Conservation (phyloP, 1,140 invertebrate genomes). For the Aethina tumida region DNA sequence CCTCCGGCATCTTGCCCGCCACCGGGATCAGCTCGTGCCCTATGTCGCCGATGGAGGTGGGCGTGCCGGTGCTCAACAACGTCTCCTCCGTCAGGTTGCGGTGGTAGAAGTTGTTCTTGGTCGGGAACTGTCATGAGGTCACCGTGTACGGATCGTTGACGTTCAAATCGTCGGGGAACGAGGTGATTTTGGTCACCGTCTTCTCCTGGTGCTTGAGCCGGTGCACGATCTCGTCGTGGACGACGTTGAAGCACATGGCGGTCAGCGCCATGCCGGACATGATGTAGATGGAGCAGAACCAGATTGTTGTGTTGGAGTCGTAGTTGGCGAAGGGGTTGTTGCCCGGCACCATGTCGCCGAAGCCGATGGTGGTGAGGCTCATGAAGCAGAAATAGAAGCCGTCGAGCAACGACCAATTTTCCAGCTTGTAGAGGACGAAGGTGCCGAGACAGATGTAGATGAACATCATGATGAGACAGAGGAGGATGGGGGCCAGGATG, state of each 20-base stretch:
- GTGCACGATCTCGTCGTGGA: constrained; percentile 87
- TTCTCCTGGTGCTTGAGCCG: constrained; percentile 47
- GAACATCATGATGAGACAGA: constrained; percentile 69
- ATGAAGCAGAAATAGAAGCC: constrained; percentile 94
- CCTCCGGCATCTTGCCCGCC: constrained; percentile 33
- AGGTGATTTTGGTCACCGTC: constrained; percentile 33
- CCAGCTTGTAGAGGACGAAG: constrained; percentile 73
- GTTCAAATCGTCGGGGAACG: constrained; percentile 44
- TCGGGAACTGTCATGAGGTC: constrained; percentile 52
- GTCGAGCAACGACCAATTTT: constrained; percentile 80
- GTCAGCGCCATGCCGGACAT: constrained; percentile 84
- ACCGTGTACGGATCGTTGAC: constrained; percentile 45
- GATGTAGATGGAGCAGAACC: constrained; percentile 92
- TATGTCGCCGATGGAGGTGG: constrained; percentile 38
- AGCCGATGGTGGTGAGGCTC: constrained; percentile 85
- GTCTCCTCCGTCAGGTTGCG: constrained; percentile 56
- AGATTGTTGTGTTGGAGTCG: constrained; percentile 59
- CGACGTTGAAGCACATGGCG: constrained; percentile 90
- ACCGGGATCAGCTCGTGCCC: constrained; percentile 26
- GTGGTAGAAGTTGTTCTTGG: constrained; percentile 42
- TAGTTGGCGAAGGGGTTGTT: constrained; percentile 46
- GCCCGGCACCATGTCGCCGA: constrained; percentile 83
- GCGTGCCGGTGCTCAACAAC: constrained; percentile 43
- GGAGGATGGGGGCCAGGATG: constrained; percentile 63
- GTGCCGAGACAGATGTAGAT: constrained; percentile 82